phyloP scores from a whole-genome alignment of 1,140 invertebrate genomes.

The Macrosteles quadrilineatus region DNA sequence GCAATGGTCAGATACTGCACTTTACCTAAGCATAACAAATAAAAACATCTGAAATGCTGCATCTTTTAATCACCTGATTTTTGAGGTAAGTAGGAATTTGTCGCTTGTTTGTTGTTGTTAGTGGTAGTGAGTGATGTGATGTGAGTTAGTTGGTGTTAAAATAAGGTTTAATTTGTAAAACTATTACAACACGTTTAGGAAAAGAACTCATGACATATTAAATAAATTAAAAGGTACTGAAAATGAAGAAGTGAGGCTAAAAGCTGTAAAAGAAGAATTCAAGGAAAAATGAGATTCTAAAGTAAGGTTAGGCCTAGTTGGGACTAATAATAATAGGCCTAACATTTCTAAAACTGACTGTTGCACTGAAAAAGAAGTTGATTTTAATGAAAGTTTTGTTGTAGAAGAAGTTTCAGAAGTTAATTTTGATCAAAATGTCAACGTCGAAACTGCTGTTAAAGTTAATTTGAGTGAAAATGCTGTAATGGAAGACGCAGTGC shows the following conservation, averaged over 20 bases:
- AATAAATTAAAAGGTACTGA: background rate
- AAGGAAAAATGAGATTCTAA: too few species aligned
- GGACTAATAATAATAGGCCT: too few species aligned
- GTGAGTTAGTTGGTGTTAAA: background rate
- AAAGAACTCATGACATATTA: slow-evolving; percentile 10
- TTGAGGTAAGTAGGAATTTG: background rate
- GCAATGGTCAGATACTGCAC: slow-evolving; percentile 3
- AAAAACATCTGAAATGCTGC: too few species aligned
- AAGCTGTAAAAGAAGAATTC: background rate
- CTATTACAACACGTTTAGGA: slow-evolving; percentile 1
- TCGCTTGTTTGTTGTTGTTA: background rate
- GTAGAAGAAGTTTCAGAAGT: background rate
- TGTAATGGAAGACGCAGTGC: background rate
- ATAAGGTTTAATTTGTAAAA: background rate
- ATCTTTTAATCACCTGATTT: too few species aligned
- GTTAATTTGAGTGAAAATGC: slow-evolving; percentile 12
- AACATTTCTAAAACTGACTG: too few species aligned
- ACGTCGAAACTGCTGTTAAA: background rate
- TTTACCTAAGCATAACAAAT: background rate
- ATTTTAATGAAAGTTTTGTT: too few species aligned
- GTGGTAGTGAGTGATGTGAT: background rate
- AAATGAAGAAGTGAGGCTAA: background rate
- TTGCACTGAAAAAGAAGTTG: too few species aligned
- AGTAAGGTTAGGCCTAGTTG: too few species aligned
- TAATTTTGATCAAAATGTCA: background rate